A percentile compares a stretch with the other conserved stretches of the same genome.
Conservation (phyloP, 1,140 invertebrate species). For the Coboldia fuscipes region DNA sequence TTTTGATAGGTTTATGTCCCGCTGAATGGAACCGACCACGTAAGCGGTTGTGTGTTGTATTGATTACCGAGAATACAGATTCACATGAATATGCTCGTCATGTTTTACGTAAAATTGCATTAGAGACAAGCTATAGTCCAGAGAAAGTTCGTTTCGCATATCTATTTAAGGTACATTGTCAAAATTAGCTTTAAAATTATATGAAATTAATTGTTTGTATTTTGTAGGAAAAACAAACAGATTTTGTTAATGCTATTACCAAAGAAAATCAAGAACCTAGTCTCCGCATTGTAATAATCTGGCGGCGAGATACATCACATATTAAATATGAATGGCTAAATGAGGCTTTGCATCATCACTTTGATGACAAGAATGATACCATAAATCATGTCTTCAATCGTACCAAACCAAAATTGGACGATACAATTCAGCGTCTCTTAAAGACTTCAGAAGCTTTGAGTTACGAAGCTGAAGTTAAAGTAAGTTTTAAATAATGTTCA, state of each 20-base stretch:
- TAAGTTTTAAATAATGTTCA: constrained; percentile 9
- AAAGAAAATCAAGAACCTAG: constrained; percentile 33
- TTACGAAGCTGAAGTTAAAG: constrained; percentile 44
- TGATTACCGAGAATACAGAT: constrained; percentile 51
- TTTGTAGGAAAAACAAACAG: constrained; percentile 14
- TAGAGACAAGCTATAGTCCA: constrained; percentile 30
- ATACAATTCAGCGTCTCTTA: constrained; percentile 46
- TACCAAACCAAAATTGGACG: constrained; percentile 46
- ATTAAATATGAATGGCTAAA: constrained; percentile 83
- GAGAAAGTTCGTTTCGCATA: constrained; percentile 70
- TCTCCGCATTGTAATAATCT: constrained; percentile 65
- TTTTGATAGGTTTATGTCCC: constrained; percentile 44
- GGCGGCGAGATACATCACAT: constrained; percentile 61
- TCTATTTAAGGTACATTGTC: constrained; percentile 25
- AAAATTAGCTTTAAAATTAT: background rate
- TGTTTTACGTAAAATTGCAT: constrained; percentile 43
- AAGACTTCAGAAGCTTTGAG: constrained; percentile 43
- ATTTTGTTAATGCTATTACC: constrained; percentile 17
- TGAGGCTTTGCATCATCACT: constrained; percentile 34
- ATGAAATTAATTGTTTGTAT: background rate
- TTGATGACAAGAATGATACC: constrained; percentile 20
- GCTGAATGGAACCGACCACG: constrained; percentile 56
- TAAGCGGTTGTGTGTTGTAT: constrained; percentile 71
- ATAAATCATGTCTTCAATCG: constrained; percentile 40
- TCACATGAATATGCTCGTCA: constrained; percentile 33